Conservation (phyloP, 2,797 vertebrate species). For the Cirrhinus molitorella region DNA sequence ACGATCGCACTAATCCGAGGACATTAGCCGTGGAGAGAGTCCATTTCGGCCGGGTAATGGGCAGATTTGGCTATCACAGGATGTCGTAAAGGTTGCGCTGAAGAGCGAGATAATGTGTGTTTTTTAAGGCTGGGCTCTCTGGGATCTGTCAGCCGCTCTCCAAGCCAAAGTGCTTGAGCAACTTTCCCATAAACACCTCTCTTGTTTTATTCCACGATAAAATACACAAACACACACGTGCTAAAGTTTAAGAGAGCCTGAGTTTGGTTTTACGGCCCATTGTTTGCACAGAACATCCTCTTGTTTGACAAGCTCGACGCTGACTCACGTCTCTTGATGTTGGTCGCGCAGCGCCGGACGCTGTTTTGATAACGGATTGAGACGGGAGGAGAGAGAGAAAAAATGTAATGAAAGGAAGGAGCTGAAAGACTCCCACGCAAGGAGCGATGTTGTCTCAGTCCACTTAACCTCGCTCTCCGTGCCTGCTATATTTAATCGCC, state of each 20-base stretch:
- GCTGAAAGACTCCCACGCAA: conserved; percentile 41
- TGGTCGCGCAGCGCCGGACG: background rate
- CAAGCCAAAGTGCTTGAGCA: conserved; percentile 5
- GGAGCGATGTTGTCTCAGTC: conserved; percentile 36
- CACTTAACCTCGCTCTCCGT: conserved; percentile 43
- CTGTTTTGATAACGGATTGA: conserved; percentile 28
- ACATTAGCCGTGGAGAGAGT: conserved; percentile 76
- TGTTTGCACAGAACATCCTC: conserved; percentile 36
- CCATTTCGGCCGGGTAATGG: conserved; percentile 83
- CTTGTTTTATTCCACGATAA: conserved; percentile 1
- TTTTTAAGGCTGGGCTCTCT: conserved; percentile 75
- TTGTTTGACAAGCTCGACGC: conserved; percentile 13
- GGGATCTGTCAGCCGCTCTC: conserved; percentile 26
- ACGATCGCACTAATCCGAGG: conserved; percentile 57
- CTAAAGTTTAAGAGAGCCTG: background rate
- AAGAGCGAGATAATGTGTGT: conserved; percentile 80
- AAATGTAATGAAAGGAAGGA: conserved; percentile 24
- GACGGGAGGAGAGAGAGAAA: conserved; percentile 34
- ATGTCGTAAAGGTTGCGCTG: conserved; percentile 79
- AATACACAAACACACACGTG: background rate
- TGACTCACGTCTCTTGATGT: background rate
- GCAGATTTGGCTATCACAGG: conserved; percentile 80
- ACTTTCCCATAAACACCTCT: conserved; percentile 38
- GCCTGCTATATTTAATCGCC: conserved; percentile 44
- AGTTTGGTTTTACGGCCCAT: background rate